Evolutionary conservation across 2,113 vertebrate genomes (phyloP).

Genomic region (Promerops cafer): DNA sequence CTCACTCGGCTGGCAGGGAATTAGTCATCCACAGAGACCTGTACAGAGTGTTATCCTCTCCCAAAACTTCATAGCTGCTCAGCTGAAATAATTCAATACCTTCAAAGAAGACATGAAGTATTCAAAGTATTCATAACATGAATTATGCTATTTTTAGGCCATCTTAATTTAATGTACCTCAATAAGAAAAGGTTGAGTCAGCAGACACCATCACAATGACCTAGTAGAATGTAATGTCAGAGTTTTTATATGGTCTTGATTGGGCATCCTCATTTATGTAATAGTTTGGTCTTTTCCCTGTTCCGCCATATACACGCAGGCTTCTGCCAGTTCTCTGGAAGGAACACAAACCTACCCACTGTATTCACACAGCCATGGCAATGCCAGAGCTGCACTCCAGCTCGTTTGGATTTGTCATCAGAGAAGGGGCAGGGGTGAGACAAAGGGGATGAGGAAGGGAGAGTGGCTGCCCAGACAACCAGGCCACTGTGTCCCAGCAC

Average conservation of each 20-base stretch:
- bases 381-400: neutral
- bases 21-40: neutral
- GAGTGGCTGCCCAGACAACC: neutral
- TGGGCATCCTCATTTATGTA: neutral
- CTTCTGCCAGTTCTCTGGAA: neutral
- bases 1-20: fast-evolving
- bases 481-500: neutral
- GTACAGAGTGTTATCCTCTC: neutral
- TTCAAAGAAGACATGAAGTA: neutral
- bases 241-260: neutral
- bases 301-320: neutral
- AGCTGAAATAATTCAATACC: neutral
- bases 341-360: neutral
- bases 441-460: neutral
- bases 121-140: neutral
- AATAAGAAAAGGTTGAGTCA: neutral
- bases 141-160: neutral
- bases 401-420: neutral
- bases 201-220: neutral
- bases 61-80: neutral
- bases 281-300: neutral
- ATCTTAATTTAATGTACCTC: neutral
- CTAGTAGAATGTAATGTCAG: neutral
- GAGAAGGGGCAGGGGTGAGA: neutral
- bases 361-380: neutral